Percentiles rank a stretch among this genome's conserved stretches.
phyloP scores from a whole-genome alignment of 2,888 invertebrate genomes.

The Acronicta psi region DNA sequence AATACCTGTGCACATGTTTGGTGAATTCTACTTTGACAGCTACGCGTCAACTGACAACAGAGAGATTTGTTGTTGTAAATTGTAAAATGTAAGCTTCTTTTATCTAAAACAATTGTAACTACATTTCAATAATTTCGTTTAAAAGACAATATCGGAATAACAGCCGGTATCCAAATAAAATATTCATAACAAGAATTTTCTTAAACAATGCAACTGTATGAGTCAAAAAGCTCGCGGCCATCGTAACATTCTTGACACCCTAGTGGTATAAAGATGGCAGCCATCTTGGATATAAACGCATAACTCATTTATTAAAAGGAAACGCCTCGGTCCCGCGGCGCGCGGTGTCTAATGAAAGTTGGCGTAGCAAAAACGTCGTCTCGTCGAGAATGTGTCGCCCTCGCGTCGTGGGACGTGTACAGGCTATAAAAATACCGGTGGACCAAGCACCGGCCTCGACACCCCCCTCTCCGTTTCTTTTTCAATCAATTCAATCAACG shows the following conservation, averaged over 20 bases:
- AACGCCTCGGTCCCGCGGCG: constrained; percentile 80
- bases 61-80: constrained; percentile 37
- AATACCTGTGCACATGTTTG: constrained; percentile 74
- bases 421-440: constrained; percentile 87
- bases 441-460: constrained; percentile 67
- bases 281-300: constrained; percentile 85
- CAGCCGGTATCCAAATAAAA: constrained; percentile 33
- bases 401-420: constrained; percentile 85
- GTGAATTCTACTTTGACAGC: constrained; percentile 73
- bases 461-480: constrained; percentile 81
- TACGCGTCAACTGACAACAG: constrained; percentile 59
- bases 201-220: constrained; percentile 56
- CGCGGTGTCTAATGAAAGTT: constrained; percentile 86
- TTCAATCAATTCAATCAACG: constrained; percentile 87
- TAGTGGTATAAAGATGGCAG: constrained; percentile 73
- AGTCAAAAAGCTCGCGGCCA: constrained; percentile 63
- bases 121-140: too few relatives aligned
- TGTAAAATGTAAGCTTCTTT: neutral
- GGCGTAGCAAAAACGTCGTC: constrained; percentile 85
- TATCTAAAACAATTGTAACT: too few relatives aligned
- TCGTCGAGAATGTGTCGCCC: constrained; percentile 86
- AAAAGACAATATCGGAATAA: neutral
- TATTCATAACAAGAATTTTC: constrained; percentile 40
- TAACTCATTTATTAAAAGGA: constrained; percentile 87
- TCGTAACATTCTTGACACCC: constrained; percentile 79